A percentile compares a stretch with the other conserved stretches of the same genome.
Conservation (phyloP, 2,113 vertebrate species). For the Gavialis gangeticus region DNA sequence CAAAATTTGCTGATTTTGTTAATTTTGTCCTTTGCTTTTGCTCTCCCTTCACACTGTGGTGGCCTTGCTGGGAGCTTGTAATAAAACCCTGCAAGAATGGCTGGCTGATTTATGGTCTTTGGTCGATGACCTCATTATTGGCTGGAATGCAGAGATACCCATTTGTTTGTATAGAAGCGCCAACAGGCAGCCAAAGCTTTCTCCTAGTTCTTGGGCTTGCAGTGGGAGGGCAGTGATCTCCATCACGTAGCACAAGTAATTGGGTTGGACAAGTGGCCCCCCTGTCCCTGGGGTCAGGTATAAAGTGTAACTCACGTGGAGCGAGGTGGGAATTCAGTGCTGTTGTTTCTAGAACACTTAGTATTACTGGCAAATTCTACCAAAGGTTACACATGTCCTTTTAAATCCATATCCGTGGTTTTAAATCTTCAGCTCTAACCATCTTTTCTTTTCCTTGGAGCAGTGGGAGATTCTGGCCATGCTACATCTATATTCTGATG, state of each 20-base stretch:
- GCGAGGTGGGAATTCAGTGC: no score
- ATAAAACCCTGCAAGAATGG: neutral
- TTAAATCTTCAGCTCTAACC: neutral
- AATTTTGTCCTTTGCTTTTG: conserved; percentile 8
- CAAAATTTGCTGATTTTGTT: neutral
- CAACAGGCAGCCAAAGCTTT: neutral
- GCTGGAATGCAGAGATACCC: neutral
- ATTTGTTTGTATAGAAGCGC: neutral
- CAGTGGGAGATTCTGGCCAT: no score
- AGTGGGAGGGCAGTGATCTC: no score
- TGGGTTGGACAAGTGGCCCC: neutral
- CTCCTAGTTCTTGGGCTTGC: neutral
- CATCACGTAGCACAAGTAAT: neutral
- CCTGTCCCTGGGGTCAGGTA: neutral
- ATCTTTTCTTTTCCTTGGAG: neutral
- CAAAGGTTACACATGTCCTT: no score
- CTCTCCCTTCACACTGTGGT: conserved; percentile 19
- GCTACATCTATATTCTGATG: neutral
- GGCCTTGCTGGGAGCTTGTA: conserved; percentile 13
- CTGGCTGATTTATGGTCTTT: neutral
- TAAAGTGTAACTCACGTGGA: neutral
- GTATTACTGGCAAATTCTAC: no score
- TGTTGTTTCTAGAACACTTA: no score
- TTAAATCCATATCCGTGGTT: neutral
- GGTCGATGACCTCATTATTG: neutral